Conservation (phyloP, 2,888 invertebrate genomes). For the Synergus umbraculus region DNA sequence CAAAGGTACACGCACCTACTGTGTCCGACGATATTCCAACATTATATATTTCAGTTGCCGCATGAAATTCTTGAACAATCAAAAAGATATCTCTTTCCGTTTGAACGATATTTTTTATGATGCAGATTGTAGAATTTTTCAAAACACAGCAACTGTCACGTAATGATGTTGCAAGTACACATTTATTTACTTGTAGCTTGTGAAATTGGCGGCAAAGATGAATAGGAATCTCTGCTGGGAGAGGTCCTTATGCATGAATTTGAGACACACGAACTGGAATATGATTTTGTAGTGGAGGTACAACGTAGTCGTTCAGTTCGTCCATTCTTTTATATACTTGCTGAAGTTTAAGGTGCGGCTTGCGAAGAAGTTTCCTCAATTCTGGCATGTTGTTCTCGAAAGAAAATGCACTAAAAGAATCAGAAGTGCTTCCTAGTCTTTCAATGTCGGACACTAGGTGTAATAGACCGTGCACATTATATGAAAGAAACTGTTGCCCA, state of each 20-base stretch:
- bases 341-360: neutral
- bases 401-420: neutral
- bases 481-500: conserved; percentile 4
- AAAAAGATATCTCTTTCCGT: neutral
- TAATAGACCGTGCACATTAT: neutral
- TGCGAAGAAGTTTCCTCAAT: neutral
- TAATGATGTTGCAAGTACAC: neutral
- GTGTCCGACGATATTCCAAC: too few species aligned
- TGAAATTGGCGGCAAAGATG: conserved; percentile 18
- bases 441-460: neutral
- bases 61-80: neutral
- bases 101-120: conserved; percentile 12
- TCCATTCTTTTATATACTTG: conserved; percentile 6
- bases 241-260: conserved; percentile 20
- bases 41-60: neutral
- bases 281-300: neutral
- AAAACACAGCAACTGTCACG: neutral
- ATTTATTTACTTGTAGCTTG: neutral
- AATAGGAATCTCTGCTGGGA: neutral
- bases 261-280: neutral
- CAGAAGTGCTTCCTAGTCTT: neutral
- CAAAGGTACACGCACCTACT: too few species aligned
- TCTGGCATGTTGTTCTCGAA: conserved; percentile 9
- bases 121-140: conserved; percentile 4
- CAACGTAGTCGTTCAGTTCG: neutral